A percentile compares a stretch with the other conserved stretches of the same genome.
Conservation (phyloP, 2,888 invertebrate species). For the Chloroclystis v-ata region DNA sequence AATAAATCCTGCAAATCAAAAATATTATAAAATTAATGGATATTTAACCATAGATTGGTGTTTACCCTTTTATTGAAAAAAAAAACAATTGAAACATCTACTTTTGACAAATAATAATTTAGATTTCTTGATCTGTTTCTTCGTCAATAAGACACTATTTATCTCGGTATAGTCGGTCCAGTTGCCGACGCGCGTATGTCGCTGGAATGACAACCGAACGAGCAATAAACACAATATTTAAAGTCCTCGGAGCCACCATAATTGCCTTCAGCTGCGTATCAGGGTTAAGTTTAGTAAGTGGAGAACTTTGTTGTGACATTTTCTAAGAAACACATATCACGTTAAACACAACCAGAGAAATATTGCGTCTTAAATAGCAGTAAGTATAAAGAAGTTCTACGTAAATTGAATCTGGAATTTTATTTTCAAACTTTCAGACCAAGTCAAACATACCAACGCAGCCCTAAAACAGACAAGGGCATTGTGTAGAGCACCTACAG, state of each 20-base stretch:
- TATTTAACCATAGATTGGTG: too few species aligned
- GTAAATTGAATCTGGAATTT: not conserved
- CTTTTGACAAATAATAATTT: too few species aligned
- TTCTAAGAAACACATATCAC: constrained; percentile 13
- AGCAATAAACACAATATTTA: constrained; percentile 29
- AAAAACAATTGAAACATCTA: too few species aligned
- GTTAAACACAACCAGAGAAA: not conserved
- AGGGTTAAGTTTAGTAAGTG: constrained; percentile 11
- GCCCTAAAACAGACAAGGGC: not conserved
- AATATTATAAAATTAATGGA: too few species aligned
- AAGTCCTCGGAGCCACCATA: constrained; percentile 20
- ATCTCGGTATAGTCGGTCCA: not conserved
- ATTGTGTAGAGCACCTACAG: not conserved
- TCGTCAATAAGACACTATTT: not conserved
- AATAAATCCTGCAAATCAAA: too few species aligned
- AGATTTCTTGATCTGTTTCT: too few species aligned
- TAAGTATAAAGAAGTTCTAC: not conserved
- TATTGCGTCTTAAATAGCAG: not conserved
- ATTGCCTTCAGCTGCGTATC: constrained; percentile 21
- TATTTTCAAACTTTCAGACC: not conserved
- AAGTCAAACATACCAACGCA: not conserved
- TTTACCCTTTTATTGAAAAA: too few species aligned
- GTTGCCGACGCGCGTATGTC: constrained; percentile 33
- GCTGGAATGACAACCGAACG: constrained; percentile 39
- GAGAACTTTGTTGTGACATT: constrained; percentile 18